phyloP scores from a whole-genome alignment of 1,140 invertebrate species.

The Adelges cooleyi region DNA sequence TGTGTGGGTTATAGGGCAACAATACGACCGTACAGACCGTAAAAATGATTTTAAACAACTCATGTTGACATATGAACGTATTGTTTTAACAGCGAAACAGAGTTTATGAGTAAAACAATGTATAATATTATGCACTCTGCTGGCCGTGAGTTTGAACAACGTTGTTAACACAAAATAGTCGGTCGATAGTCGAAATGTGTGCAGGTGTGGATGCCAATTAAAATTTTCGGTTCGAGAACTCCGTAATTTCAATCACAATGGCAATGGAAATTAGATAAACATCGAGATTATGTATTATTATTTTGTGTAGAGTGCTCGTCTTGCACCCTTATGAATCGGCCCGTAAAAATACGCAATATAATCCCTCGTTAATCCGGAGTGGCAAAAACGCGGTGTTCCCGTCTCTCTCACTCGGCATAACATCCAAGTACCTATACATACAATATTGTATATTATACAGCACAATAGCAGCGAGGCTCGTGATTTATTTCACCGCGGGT shows the following conservation, averaged over 20 bases:
- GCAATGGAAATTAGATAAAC: constrained; percentile 15
- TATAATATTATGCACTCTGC: too few species aligned
- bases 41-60: too few species aligned
- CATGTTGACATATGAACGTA: too few species aligned
- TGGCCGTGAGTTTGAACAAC: neutral
- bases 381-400: neutral
- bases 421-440: neutral
- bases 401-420: neutral
- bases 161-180: too few species aligned
- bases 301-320: constrained; percentile 1
- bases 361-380: constrained; percentile 15
- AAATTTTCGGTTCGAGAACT: constrained; percentile 9
- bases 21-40: too few species aligned
- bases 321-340: neutral
- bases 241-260: constrained; percentile 1
- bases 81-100: too few species aligned
- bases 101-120: too few species aligned
- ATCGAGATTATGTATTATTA: constrained; percentile 12
- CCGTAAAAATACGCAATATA: constrained; percentile 7
- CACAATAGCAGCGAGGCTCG: constrained; percentile 15
- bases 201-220: constrained; percentile 2
- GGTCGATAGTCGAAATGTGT: too few species aligned
- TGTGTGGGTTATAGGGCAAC: too few species aligned
- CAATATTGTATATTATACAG: too few species aligned
- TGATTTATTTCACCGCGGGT: constrained; percentile 6